Conservation (phyloP, 2,888 invertebrate genomes). For the Thyatira batis region DNA sequence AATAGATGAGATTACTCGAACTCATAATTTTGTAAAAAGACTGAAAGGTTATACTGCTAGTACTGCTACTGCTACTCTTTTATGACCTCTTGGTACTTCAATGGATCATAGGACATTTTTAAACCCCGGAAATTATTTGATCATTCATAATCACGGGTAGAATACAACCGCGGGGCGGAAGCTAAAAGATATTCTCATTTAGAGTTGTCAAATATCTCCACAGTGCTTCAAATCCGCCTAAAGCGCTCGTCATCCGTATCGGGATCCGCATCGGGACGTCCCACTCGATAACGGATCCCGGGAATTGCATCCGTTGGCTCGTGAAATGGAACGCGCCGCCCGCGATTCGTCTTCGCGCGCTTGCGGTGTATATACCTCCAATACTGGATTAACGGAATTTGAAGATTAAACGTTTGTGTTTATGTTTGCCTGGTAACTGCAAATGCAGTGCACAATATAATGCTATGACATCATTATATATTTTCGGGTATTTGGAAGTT, state of each 20-base stretch:
- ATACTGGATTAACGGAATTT: slow-evolving; percentile 8
- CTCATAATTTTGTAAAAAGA: no score
- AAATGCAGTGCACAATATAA: no score
- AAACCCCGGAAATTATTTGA: no score
- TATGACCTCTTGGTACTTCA: no score
- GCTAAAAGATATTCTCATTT: not conserved
- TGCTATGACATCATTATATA: no score
- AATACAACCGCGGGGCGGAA: not conserved
- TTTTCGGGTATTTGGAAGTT: not conserved
- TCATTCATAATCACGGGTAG: no score
- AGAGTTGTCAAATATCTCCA: not conserved
- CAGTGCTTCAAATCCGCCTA: not conserved
- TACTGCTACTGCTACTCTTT: no score
- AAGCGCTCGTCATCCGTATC: not conserved
- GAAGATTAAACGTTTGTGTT: not conserved
- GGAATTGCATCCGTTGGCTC: slow-evolving; percentile 45
- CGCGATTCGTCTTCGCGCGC: slow-evolving; percentile 11
- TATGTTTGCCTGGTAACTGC: not conserved
- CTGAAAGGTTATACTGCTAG: no score
- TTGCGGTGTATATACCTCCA: not conserved
- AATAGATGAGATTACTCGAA: no score
- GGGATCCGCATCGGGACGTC: not conserved
- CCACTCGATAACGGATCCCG: slow-evolving; percentile 15
- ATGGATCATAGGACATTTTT: no score
- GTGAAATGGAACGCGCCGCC: slow-evolving; percentile 40